phyloP scores from a whole-genome alignment of 1,140 invertebrate genomes.

The Melipona quadrifasciata region DNA sequence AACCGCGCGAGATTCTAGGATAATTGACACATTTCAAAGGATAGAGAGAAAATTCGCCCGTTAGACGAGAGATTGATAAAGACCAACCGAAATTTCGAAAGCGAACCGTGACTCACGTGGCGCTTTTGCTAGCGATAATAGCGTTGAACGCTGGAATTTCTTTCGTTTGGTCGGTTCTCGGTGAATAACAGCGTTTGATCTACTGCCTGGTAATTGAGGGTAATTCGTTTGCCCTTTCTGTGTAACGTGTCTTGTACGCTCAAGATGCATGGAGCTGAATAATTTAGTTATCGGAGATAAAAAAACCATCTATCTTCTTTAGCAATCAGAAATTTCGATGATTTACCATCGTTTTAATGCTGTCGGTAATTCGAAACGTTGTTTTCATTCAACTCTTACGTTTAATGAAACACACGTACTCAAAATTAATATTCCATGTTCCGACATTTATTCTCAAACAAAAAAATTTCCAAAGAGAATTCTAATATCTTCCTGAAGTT shows the following conservation, averaged over 20 bases:
- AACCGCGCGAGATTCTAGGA: slow-evolving; percentile 27
- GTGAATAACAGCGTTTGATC: background rate
- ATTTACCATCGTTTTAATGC: background rate
- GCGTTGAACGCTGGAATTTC: background rate
- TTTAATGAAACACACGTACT: background rate
- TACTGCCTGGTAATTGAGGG: background rate
- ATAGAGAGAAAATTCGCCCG: slow-evolving; percentile 4
- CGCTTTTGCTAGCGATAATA: background rate
- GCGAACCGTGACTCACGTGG: background rate
- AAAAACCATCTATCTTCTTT: no score
- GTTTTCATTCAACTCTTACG: background rate
- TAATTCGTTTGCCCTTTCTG: slow-evolving; percentile 2
- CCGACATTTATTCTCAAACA: no score
- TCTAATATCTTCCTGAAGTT: no score
- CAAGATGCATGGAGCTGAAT: background rate
- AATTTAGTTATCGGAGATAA: background rate
- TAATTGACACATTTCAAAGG: slow-evolving; percentile 54
- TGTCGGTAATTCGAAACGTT: no score
- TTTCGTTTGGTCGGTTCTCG: background rate
- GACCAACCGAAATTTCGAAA: slow-evolving; percentile 51
- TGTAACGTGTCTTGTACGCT: background rate
- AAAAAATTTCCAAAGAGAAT: no score
- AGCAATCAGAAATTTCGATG: background rate
- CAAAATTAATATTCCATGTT: no score
- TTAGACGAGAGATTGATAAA: slow-evolving; percentile 5